Base-by-base conservation (phyloP, 2,797 vertebrate species). In the Pangasius mekongensis region DNA sequence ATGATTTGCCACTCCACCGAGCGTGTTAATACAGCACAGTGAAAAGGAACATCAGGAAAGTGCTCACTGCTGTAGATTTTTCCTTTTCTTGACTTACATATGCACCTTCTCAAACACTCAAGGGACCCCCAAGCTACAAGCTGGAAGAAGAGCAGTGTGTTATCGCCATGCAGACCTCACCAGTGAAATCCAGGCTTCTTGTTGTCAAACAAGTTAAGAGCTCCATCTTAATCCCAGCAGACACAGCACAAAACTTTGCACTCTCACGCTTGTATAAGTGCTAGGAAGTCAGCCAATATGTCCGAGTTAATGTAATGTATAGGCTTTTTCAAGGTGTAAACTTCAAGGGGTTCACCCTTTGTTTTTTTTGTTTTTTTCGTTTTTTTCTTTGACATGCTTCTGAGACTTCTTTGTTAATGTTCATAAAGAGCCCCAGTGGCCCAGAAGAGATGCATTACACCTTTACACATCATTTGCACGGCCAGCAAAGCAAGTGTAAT, bases 1-100 rank as follows among this genome's bases (percentile, higher is more conserved):
- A 85, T 81, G 84, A 92, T 92, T 90, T 90, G 84, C 76, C 69
- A 52, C 89, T 89, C 86, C 85, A 86, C 87, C 88, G 86, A 90
- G 85, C 88, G 77, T 58, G 88, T 91, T 91, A 90, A 89, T 87
- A 82, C 84, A 33, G 77, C 87, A 71, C 87, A 83, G 76, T 56
- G 80, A 80, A 90, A 84, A 83, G 73, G 64, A 87, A 73, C 86
- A 62, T 30, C n/a, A 56, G 22, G 16, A 78, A 78, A 56, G 76
- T 33, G 36, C 76, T 81, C 54, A 13, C 20, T 30, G 24, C 54
- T 66, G 56, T 47, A 52, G 27, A n/a, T 27, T 84, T 30, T 78
- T 66, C 52, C 47, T 66, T 3, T 54, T 87, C 64, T 52, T 27
- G 6, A 11, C 84, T 24, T 27, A 69, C 49, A 67, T 7, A 43